Evolutionary conservation across 2,113 vertebrate genomes (phyloP).

Genomic region (Progne subis): DNA sequence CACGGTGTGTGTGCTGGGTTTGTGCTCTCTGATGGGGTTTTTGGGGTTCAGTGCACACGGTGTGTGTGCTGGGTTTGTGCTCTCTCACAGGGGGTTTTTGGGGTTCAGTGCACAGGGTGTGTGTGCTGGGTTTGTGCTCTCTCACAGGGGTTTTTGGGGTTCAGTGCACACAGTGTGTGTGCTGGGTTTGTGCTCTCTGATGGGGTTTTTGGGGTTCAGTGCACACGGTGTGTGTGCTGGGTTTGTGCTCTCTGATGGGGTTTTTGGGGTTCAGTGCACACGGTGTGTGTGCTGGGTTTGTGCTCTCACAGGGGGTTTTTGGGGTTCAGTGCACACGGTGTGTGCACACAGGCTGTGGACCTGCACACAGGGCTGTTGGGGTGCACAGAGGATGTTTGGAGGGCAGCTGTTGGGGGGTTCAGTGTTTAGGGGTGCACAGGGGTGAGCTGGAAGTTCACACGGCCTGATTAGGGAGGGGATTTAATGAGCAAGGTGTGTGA

Average conservation of each 20-base stretch:
- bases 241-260: too few relatives aligned
- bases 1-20: too few relatives aligned
- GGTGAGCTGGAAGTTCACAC: accelerated
- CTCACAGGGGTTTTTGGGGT: neutral
- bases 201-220: too few relatives aligned
- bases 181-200: too few relatives aligned
- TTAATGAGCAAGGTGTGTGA: neutral
- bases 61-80: neutral
- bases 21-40: neutral
- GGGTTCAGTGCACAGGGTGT: neutral
- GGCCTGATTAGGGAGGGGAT: neutral
- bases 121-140: neutral
- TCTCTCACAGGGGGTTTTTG: neutral
- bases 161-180: too few relatives aligned
- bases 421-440: neutral
- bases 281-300: neutral
- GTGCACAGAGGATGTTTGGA: neutral
- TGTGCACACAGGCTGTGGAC: too few relatives aligned
- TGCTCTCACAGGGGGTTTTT: neutral
- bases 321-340: accelerated
- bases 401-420: neutral
- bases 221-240: too few relatives aligned
- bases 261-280: neutral
- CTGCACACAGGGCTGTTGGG: neutral
- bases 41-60: neutral